These are phyloP conservation scores for Hirtodrosophila alboralis DNA, from an alignment of 2,888 invertebrate genomes.

Conservation along the genomic window DNA sequence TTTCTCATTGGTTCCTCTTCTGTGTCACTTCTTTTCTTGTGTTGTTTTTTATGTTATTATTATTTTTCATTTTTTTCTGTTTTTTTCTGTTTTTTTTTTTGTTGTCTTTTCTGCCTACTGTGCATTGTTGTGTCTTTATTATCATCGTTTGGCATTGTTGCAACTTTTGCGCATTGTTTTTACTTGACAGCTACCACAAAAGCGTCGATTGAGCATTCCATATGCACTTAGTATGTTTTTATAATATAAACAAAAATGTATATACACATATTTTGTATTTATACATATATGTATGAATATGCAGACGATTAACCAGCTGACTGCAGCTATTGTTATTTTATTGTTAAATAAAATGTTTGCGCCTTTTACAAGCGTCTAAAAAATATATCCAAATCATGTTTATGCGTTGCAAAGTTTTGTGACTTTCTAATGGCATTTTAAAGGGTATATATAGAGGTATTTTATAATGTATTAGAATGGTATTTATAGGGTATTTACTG, in stretches of 20 bases:
- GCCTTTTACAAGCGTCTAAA: conserved; percentile 10
- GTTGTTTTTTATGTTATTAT: conserved; percentile 4
- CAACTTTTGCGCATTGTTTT: conserved; percentile 67
- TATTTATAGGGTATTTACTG: no score
- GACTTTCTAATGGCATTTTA: no score
- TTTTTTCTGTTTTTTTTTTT: conserved; percentile 22
- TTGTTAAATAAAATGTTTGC: no score
- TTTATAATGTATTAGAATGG: no score
- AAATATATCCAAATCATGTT: not conserved
- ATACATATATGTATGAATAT: conserved; percentile 3
- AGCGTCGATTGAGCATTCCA: conserved; percentile 13
- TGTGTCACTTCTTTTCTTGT: conserved; percentile 1
- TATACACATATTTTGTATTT: conserved; percentile 1
- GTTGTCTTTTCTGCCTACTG: conserved; percentile 30
- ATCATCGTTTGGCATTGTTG: conserved; percentile 61
- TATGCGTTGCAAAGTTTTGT: not conserved
- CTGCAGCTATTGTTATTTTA: conserved; percentile 34
- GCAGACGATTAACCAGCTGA: conserved; percentile 27
- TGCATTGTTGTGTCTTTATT: conserved; percentile 62
- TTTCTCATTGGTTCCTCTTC: not conserved
- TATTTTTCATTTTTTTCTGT: conserved; percentile 10
- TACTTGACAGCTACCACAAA: conserved; percentile 17
- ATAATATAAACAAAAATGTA: not conserved
- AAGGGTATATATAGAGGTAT: no score
- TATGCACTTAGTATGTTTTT: no score